Conservation (phyloP, 1,140 invertebrate genomes). For the Acromyrmex heyeri region DNA sequence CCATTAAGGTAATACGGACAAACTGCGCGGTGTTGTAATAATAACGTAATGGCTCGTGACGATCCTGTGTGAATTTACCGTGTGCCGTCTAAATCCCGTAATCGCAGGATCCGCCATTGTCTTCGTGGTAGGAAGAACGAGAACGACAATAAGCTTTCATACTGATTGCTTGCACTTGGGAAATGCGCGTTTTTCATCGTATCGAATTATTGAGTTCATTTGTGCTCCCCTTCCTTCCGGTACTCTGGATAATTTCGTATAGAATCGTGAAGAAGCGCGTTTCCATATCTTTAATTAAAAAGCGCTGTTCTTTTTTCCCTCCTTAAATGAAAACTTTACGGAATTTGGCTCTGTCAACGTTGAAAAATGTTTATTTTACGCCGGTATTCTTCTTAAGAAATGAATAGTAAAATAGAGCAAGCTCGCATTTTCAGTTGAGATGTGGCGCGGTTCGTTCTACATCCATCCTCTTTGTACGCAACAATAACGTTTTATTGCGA, state of each 20-base stretch:
- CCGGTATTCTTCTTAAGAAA: neutral
- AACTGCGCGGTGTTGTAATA: slow-evolving; percentile 47
- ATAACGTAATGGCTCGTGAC: slow-evolving; percentile 62
- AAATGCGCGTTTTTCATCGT: slow-evolving; percentile 29
- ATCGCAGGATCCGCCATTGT: slow-evolving; percentile 46
- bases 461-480: slow-evolving; percentile 19
- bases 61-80: slow-evolving; percentile 55
- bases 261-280: neutral
- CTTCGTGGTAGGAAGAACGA: neutral
- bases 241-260: slow-evolving; percentile 22
- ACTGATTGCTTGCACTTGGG: slow-evolving; percentile 36
- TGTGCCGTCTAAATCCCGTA: slow-evolving; percentile 21
- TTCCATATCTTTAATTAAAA: slow-evolving; percentile 21
- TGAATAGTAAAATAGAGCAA: slow-evolving; percentile 10
- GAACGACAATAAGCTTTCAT: slow-evolving; percentile 58
- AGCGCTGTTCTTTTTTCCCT: neutral
- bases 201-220: slow-evolving; percentile 52
- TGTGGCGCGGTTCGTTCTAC: neutral
- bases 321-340: neutral
- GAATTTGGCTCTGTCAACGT: neutral
- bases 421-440: slow-evolving; percentile 1
- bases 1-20: slow-evolving; percentile 61
- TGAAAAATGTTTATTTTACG: slow-evolving; percentile 11
- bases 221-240: no score
- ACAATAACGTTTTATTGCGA: slow-evolving; percentile 65